Percentiles rank a stretch among this genome's conserved stretches.
phyloP scores from a whole-genome alignment of 2,113 vertebrate genomes.

The Amblyornis subalaris region DNA sequence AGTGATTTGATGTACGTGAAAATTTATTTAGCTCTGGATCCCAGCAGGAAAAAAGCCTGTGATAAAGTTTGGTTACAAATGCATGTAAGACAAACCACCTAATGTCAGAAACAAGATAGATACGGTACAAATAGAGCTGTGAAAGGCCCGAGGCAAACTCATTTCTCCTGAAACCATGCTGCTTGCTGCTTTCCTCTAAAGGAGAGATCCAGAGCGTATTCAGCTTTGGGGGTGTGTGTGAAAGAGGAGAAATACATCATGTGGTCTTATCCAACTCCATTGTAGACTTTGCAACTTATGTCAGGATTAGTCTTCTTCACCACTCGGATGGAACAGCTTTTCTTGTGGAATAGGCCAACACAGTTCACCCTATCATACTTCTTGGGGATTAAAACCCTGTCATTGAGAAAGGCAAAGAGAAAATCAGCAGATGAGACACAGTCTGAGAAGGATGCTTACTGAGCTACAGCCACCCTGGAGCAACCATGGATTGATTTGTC shows the following conservation, averaged over 20 bases:
- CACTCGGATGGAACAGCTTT: conserved; percentile 55
- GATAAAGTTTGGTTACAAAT: neutral
- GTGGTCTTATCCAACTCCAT: neutral
- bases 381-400: conserved; percentile 51
- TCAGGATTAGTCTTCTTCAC: conserved; percentile 58
- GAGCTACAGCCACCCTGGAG: neutral
- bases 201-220: neutral
- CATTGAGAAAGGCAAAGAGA: conserved; percentile 3
- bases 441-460: neutral
- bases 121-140: neutral
- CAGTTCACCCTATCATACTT: conserved; percentile 50
- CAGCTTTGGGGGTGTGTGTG: neutral
- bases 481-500: neutral
- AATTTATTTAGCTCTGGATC: conserved; percentile 33
- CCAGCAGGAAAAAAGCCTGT: neutral
- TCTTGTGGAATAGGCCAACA: conserved; percentile 50
- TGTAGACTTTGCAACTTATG: conserved; percentile 48
- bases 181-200: neutral
- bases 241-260: neutral
- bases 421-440: neutral
- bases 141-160: neutral
- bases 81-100: neutral
- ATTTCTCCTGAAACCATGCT: neutral
- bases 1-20: neutral
- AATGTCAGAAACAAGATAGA: neutral